Conservation (phyloP, 2,888 invertebrate species). For the Pristionchus arcanus region DNA sequence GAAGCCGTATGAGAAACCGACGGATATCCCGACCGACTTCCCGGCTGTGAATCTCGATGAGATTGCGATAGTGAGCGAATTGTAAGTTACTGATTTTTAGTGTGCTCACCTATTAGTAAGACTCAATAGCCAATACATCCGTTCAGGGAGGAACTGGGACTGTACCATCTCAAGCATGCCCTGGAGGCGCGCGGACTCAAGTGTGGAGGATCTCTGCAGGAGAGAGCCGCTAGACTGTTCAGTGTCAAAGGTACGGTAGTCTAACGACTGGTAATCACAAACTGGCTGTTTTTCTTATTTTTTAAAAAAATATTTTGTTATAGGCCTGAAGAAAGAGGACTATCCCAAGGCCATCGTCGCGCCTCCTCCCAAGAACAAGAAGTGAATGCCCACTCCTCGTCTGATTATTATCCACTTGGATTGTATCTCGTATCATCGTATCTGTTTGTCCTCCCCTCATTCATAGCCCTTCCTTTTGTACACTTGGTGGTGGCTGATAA, state of each 20-base stretch:
- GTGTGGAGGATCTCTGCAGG: conserved; percentile 81
- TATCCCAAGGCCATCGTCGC: conserved; percentile 54
- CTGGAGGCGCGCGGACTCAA: conserved; percentile 80
- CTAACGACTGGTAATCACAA: background rate
- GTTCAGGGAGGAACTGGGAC: conserved; percentile 79
- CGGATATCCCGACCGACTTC: conserved; percentile 52
- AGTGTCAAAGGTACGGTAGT: conserved; percentile 64
- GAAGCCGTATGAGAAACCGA: conserved; percentile 45
- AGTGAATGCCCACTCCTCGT: background rate
- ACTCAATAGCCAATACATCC: no score
- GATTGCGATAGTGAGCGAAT: background rate
- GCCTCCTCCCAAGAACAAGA: conserved; percentile 40
- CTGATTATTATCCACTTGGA: background rate
- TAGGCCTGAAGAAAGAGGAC: conserved; percentile 44
- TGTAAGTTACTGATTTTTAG: background rate
- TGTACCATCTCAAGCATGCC: conserved; percentile 79
- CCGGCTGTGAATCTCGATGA: background rate
- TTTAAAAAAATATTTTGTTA: background rate
- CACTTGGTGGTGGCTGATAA: conserved; percentile 23
- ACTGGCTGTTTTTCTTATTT: background rate
- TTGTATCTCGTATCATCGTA: conserved; percentile 6
- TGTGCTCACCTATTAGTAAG: background rate
- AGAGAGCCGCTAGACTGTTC: conserved; percentile 81
- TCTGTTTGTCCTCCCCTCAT: background rate
- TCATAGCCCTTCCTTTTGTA: background rate